A percentile compares a stretch with the other conserved stretches of the same genome.
phyloP scores from a whole-genome alignment of 2,797 vertebrate species.

The Phalloptychus januarius region DNA sequence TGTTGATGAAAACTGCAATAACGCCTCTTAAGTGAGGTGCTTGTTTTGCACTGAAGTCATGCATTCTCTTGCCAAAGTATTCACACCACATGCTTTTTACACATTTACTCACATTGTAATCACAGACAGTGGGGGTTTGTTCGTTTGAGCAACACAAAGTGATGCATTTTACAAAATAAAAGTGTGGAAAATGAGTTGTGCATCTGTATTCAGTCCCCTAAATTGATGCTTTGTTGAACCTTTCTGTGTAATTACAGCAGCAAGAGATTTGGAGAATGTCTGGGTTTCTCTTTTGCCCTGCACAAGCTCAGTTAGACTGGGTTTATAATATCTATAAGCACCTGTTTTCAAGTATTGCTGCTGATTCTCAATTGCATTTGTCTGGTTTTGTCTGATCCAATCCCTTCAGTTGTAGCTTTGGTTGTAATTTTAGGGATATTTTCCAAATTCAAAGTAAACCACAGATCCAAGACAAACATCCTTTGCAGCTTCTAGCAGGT shows the following conservation, averaged over 20 bases:
- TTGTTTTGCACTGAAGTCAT: constrained; percentile 13
- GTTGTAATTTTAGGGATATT: not conserved
- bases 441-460: not conserved
- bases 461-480: not conserved
- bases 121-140: not conserved
- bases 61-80: not conserved
- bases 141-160: not conserved
- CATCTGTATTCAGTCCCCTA: not conserved
- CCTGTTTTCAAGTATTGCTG: not conserved
- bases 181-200: not conserved
- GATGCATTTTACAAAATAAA: not conserved
- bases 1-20: not conserved
- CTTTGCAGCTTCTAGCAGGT: not conserved
- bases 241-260: not conserved
- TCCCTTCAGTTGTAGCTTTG: not conserved
- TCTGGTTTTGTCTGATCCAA: not conserved
- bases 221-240: not conserved
- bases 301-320: no score
- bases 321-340: not conserved
- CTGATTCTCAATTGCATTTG: not conserved
- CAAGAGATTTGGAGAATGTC: not conserved
- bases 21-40: not conserved
- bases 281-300: not conserved
- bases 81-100: not conserved
- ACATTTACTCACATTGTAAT: not conserved